Evolutionary conservation across 2,113 vertebrate species (phyloP).

Genomic region (Pterocles burchelli): DNA sequence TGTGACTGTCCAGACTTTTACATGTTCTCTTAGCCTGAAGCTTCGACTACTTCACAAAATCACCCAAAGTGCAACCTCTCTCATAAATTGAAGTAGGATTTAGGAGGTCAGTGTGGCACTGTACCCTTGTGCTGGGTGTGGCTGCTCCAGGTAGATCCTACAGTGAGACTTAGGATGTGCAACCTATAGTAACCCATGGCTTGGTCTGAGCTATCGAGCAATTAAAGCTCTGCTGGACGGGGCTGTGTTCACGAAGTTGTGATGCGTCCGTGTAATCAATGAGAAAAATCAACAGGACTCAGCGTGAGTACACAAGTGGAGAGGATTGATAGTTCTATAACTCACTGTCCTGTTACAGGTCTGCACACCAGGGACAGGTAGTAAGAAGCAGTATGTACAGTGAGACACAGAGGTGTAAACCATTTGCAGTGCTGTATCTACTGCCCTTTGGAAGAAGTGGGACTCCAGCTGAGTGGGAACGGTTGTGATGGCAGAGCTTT

Average conservation of each 20-base stretch:
- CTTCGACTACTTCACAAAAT: neutral
- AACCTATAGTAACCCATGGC: neutral
- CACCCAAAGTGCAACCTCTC: neutral
- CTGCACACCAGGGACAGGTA: neutral
- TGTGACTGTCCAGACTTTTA: conserved; percentile 8
- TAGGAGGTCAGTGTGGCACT: neutral
- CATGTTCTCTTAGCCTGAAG: neutral
- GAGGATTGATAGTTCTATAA: conserved; percentile 22
- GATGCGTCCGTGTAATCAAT: neutral
- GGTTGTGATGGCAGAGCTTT: neutral
- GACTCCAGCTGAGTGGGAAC: neutral
- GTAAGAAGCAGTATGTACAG: neutral
- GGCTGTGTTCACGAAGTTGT: neutral
- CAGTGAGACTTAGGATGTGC: neutral
- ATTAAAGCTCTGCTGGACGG: neutral
- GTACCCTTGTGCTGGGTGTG: neutral
- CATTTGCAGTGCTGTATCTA: neutral
- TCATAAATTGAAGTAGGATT: neutral
- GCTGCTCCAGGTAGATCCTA: neutral
- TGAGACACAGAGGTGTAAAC: neutral
- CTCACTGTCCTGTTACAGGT: neutral
- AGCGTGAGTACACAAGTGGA: neutral
- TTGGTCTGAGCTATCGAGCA: neutral
- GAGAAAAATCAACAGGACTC: neutral
- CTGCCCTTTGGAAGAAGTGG: neutral